Evolutionary conservation across 2,888 invertebrate species (phyloP).

Genomic region (Morpho achilles): DNA sequence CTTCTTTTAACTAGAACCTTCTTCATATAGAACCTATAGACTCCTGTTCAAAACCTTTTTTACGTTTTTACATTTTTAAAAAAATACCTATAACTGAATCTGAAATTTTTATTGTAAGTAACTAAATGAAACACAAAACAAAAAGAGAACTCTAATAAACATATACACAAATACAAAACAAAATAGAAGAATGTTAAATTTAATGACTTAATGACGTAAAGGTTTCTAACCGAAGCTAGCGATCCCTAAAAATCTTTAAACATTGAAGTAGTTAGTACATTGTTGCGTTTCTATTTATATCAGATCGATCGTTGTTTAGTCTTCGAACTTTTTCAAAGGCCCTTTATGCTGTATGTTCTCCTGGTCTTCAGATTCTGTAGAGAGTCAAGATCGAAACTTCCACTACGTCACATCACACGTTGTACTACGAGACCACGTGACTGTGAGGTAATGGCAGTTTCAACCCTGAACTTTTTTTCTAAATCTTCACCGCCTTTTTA

Average conservation of each 20-base stretch:
- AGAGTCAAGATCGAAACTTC: constrained; percentile 67
- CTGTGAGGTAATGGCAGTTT: constrained; percentile 78
- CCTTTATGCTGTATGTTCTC: background rate
- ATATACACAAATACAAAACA: too few relatives aligned
- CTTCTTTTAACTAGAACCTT: background rate
- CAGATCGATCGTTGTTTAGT: constrained; percentile 2
- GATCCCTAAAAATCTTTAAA: too few relatives aligned
- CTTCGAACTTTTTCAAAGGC: background rate
- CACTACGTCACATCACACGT: constrained; percentile 79
- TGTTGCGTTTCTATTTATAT: constrained; percentile 1
- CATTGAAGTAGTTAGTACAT: background rate
- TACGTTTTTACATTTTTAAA: too few relatives aligned
- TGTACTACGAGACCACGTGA: constrained; percentile 73
- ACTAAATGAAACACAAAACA: too few relatives aligned
- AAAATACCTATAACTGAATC: too few relatives aligned
- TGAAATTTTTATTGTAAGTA: too few relatives aligned
- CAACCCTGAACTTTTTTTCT: constrained; percentile 58
- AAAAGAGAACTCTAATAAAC: too few relatives aligned
- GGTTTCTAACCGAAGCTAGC: too few relatives aligned
- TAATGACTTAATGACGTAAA: too few relatives aligned
- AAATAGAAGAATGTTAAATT: too few relatives aligned
- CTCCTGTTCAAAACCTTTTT: too few relatives aligned
- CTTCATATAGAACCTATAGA: background rate
- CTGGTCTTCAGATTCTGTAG: constrained; percentile 7
- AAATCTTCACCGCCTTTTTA: constrained; percentile 11